Evolutionary conservation across 2,113 vertebrate species (phyloP).

Genomic region (Centrocercus urophasianus): DNA sequence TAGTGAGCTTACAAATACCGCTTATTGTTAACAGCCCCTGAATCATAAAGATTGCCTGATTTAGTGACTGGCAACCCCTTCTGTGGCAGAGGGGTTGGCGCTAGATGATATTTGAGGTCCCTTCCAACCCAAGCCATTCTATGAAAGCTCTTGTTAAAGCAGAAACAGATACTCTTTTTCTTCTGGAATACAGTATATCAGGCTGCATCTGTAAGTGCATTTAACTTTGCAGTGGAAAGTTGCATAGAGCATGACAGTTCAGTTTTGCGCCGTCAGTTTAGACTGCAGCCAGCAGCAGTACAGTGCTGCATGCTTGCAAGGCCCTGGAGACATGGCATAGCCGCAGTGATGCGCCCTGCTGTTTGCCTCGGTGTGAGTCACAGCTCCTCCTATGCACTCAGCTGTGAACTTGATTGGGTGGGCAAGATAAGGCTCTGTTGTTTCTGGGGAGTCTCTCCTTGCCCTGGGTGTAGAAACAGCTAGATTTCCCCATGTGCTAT

Average conservation of each 20-base stretch:
- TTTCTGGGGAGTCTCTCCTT: neutral
- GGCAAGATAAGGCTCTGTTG: neutral
- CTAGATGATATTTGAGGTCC: no score
- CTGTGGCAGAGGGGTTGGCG: no score
- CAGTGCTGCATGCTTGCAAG: neutral
- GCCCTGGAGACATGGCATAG: neutral
- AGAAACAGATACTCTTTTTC: neutral
- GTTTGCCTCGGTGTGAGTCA: neutral
- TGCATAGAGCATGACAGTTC: no score
- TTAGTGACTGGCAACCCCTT: no score
- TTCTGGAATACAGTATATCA: neutral
- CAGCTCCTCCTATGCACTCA: neutral
- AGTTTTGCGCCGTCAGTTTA: neutral
- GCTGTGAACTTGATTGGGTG: neutral
- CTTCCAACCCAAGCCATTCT: no score
- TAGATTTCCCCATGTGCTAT: neutral
- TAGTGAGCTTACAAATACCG: neutral
- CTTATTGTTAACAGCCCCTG: neutral
- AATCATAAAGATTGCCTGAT: neutral
- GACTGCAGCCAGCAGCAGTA: neutral
- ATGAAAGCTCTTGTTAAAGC: neutral
- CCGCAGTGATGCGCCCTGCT: neutral
- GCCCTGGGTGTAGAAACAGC: neutral
- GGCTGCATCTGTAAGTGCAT: neutral
- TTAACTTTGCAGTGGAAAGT: neutral